A percentile compares a stretch with the other conserved stretches of the same genome.
Evolutionary conservation across 1,140 invertebrate genomes (phyloP).

Genomic region (Papilio machaon): DNA sequence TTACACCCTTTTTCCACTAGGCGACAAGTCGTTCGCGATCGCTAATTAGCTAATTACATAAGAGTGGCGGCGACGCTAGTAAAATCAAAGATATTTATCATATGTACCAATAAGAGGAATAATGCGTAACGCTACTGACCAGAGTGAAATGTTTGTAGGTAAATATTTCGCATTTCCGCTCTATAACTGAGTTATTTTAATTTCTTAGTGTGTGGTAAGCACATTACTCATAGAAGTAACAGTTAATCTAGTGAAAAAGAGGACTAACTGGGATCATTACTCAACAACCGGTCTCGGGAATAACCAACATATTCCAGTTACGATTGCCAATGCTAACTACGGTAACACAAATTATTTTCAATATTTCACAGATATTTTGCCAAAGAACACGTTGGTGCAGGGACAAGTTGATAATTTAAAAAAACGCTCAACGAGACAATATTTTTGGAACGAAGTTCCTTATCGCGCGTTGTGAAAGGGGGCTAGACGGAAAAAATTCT

Average conservation of each 20-base stretch:
- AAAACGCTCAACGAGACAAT: background rate
- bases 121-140: no score
- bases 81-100: background rate
- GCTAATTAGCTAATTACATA: background rate
- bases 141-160: no score
- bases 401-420: background rate
- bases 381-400: background rate
- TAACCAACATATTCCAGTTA: constrained; percentile 25
- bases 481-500: no score
- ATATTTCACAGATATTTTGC: background rate
- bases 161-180: no score
- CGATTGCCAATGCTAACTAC: constrained; percentile 8
- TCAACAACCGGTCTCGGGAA: constrained; percentile 35
- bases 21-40: background rate
- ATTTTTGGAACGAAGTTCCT: no score
- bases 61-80: background rate
- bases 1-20: background rate
- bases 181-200: no score
- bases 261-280: constrained; percentile 29
- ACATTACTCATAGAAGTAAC: no score
- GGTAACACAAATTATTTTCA: background rate
- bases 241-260: background rate
- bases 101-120: no score
- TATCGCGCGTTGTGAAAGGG: no score
- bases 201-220: no score